Conservation (phyloP, 2,113 vertebrate genomes). For the Myrmecobius fasciatus region DNA sequence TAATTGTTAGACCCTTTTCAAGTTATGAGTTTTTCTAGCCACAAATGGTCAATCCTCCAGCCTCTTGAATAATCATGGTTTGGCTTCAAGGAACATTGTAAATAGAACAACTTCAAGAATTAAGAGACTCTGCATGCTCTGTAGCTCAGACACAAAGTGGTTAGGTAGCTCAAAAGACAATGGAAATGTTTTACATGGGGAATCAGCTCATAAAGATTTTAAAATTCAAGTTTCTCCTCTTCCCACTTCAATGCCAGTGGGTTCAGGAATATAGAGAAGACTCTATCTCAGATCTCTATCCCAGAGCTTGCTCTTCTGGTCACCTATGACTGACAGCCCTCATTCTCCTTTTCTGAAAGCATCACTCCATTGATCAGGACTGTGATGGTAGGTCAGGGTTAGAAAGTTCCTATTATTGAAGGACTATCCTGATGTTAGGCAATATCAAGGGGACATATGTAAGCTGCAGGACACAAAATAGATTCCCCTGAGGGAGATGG, state of each 20-base stretch:
- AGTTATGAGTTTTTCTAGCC: slow-evolving; percentile 9
- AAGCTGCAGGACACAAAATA: slow-evolving; percentile 56
- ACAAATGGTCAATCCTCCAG: slow-evolving; percentile 15
- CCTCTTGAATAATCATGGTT: neutral
- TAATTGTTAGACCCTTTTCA: slow-evolving; percentile 19
- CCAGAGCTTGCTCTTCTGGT: slow-evolving; percentile 19
- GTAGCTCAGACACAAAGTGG: slow-evolving; percentile 41
- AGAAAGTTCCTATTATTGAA: slow-evolving; percentile 64
- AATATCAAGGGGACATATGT: slow-evolving; percentile 67
- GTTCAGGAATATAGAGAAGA: neutral
- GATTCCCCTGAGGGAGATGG: slow-evolving; percentile 39
- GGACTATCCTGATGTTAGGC: slow-evolving; percentile 60
- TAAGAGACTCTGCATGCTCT: neutral
- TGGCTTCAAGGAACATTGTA: slow-evolving; percentile 5
- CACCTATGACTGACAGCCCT: slow-evolving; percentile 58
- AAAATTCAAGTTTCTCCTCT: slow-evolving; percentile 28
- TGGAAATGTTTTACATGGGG: slow-evolving; percentile 54
- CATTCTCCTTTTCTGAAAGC: slow-evolving; percentile 56
- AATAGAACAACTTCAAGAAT: slow-evolving; percentile 30
- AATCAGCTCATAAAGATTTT: slow-evolving; percentile 56
- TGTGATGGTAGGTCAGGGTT: slow-evolving; percentile 55
- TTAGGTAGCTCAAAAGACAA: slow-evolving; percentile 52
- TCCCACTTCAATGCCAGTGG: slow-evolving; percentile 38
- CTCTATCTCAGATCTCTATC: slow-evolving; percentile 18
- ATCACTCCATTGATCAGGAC: slow-evolving; percentile 56